Evolutionary conservation across 2,113 vertebrate genomes (phyloP).

Genomic region (Athene cunicularia): DNA sequence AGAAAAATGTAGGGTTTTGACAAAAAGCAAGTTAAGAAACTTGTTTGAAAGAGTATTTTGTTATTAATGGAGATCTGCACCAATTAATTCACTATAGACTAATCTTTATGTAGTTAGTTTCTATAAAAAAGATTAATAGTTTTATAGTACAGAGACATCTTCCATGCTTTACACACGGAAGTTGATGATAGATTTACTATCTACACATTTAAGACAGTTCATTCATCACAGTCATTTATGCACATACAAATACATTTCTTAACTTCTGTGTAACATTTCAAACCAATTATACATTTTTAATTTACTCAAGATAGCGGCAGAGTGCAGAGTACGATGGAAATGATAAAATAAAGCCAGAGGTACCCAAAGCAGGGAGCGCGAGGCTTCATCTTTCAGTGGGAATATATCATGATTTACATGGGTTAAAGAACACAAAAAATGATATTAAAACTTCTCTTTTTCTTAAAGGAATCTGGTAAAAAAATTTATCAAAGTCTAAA

Average conservation of each 20-base stretch:
- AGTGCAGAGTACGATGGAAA: neutral
- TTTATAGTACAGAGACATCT: neutral
- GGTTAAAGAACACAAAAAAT: neutral
- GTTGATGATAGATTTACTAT: neutral
- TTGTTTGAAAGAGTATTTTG: neutral
- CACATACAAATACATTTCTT: neutral
- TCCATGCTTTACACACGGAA: neutral
- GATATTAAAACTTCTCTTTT: neutral
- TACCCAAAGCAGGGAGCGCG: accelerated
- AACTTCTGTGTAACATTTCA: neutral
- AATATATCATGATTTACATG: accelerated
- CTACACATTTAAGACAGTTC: neutral
- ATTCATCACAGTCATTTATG: constrained; percentile 36
- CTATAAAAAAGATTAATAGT: neutral
- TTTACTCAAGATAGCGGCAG: neutral
- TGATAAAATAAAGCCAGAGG: neutral
- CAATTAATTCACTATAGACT: neutral
- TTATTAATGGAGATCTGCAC: neutral
- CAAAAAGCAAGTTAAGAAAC: neutral
- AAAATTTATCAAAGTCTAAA: neutral
- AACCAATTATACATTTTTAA: constrained; percentile 9
- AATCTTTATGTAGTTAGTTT: neutral
- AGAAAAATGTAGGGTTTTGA: accelerated
- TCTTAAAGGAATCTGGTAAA: neutral
- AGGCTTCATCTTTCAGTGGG: neutral